Evolutionary conservation across 2,797 vertebrate species (phyloP).

Genomic region (Molossus molossus): DNA sequence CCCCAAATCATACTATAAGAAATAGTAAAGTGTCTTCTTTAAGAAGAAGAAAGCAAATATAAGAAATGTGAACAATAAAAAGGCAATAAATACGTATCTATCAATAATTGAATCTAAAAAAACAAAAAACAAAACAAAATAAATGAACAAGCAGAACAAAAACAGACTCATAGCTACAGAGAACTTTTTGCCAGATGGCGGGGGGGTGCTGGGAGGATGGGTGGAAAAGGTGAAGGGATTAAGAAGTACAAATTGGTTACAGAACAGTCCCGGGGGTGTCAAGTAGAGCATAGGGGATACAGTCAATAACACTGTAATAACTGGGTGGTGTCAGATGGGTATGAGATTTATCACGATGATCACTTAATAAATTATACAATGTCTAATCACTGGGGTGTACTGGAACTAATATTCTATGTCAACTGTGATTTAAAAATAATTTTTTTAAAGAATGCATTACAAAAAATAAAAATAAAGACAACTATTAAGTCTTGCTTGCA

Average conservation of each 20-base stretch:
- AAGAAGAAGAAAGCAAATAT: not conserved
- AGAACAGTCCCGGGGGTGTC: not conserved
- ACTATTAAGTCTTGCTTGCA: not conserved
- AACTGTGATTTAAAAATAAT: not conserved
- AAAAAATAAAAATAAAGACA: not conserved
- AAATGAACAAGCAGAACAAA: not conserved
- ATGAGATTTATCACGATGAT: not conserved
- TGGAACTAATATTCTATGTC: not conserved
- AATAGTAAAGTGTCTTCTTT: not conserved
- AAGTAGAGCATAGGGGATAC: not conserved
- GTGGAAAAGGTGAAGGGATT: not conserved
- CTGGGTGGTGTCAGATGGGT: not conserved
- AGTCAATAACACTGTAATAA: not conserved
- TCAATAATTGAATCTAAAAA: not conserved
- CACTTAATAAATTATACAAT: not conserved
- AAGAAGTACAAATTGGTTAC: not conserved
- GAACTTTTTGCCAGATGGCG: not conserved
- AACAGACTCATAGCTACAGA: not conserved
- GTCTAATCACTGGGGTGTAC: not conserved
- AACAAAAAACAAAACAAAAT: not conserved
- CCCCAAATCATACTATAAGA: not conserved
- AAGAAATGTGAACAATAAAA: not conserved
- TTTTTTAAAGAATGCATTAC: not conserved
- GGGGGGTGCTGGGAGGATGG: not conserved
- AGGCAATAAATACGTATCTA: not conserved